Conservation (phyloP, 2,113 vertebrate genomes). For the Trichomycterus rosablanca region DNA sequence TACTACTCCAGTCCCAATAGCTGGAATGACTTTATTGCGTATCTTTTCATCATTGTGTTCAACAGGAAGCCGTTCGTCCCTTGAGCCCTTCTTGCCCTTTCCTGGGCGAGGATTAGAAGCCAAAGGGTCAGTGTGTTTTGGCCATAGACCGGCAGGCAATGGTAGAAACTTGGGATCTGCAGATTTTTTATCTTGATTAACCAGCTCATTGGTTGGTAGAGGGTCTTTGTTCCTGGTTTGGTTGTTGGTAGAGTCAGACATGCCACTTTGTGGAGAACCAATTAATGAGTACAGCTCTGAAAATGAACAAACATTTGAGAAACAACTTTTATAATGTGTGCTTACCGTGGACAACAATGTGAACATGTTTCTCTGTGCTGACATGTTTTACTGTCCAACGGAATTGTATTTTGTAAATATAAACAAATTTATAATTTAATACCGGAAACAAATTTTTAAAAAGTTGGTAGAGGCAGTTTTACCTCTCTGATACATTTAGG, state of each 20-base stretch:
- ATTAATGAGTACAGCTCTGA: constrained; percentile 60
- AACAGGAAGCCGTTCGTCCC: constrained; percentile 54
- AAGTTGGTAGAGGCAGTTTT: too few relatives aligned
- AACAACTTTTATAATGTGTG: too few relatives aligned
- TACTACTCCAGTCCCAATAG: constrained; percentile 24
- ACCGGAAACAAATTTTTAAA: too few relatives aligned
- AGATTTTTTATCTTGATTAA: constrained; percentile 60
- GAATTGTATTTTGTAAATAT: too few relatives aligned
- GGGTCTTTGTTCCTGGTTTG: constrained; percentile 61
- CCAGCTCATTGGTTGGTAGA: constrained; percentile 62
- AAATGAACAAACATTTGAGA: constrained; percentile 7
- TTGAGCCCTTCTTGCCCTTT: constrained; percentile 67
- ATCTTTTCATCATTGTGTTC: constrained; percentile 70
- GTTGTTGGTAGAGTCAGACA: constrained; percentile 54
- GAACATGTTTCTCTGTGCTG: too few relatives aligned
- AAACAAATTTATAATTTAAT: too few relatives aligned
- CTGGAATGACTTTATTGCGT: constrained; percentile 53
- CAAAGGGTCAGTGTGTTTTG: constrained; percentile 64
- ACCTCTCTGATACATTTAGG: too few relatives aligned
- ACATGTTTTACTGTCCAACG: too few relatives aligned
- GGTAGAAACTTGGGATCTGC: constrained; percentile 60
- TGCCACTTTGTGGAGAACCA: constrained; percentile 43
- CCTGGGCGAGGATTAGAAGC: constrained; percentile 52
- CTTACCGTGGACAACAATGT: too few relatives aligned
- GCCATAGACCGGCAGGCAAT: constrained; percentile 59